Evolutionary conservation across 2,888 invertebrate genomes (phyloP).

Genomic region (Synergus umbraculus): DNA sequence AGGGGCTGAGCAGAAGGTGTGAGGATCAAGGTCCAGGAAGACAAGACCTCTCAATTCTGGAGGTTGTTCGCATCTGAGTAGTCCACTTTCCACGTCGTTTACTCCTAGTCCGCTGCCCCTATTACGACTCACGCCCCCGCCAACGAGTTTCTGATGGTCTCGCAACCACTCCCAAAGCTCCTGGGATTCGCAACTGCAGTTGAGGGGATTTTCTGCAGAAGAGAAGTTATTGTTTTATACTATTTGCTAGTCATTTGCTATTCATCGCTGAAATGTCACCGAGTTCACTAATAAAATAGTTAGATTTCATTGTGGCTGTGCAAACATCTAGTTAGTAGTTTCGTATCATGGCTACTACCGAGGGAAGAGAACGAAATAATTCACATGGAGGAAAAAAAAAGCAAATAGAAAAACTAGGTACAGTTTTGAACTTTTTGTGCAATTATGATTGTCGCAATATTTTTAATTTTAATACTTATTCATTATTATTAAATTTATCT

Average conservation of each 20-base stretch:
- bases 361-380: not conserved
- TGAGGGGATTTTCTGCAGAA: slow-evolving; percentile 89
- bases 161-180: slow-evolving; percentile 95
- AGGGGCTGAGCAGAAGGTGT: slow-evolving; percentile 91
- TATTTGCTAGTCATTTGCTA: slow-evolving; percentile 2
- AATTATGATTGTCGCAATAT: no score
- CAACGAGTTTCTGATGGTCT: slow-evolving; percentile 88
- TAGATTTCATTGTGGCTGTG: not conserved
- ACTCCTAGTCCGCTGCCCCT: slow-evolving; percentile 77
- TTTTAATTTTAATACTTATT: no score
- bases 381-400: not conserved
- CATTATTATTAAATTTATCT: no score
- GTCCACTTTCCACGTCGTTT: slow-evolving; percentile 70
- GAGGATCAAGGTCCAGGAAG: slow-evolving; percentile 88
- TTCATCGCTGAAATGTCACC: not conserved
- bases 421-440: not conserved
- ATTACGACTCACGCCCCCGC: slow-evolving; percentile 78
- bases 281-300: not conserved
- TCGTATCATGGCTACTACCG: not conserved
- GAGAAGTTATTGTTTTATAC: slow-evolving; percentile 42
- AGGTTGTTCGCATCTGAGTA: slow-evolving; percentile 89
- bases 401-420: not conserved
- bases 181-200: slow-evolving; percentile 93
- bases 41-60: slow-evolving; percentile 86
- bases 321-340: not conserved